Percentiles rank a stretch among this genome's conserved stretches.
Evolutionary conservation across 2,888 invertebrate species (phyloP).

Genomic region (Limnephilus auricula): DNA sequence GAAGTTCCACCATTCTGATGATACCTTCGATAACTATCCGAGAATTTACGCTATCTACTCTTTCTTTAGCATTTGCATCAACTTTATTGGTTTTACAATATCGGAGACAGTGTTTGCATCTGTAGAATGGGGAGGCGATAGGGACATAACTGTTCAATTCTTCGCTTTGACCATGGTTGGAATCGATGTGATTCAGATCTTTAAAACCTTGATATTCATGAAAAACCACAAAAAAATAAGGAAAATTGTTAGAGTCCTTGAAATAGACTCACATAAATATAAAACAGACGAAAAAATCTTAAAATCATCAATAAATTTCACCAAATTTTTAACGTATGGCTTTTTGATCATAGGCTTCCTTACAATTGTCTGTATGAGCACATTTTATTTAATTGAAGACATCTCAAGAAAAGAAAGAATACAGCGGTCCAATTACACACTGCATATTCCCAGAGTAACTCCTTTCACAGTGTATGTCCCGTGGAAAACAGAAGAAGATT

Average conservation of each 20-base stretch:
- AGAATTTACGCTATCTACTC: slow-evolving; percentile 52
- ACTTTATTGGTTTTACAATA: slow-evolving; percentile 60
- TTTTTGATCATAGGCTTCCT: slow-evolving; percentile 63
- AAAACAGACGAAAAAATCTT: slow-evolving; percentile 50
- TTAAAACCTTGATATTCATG: slow-evolving; percentile 62
- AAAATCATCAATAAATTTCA: slow-evolving; percentile 52
- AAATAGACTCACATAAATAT: slow-evolving; percentile 59
- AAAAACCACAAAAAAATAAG: slow-evolving; percentile 63
- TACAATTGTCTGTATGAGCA: slow-evolving; percentile 58
- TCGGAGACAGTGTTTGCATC: slow-evolving; percentile 57
- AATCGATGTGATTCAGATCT: slow-evolving; percentile 51
- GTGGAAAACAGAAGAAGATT: slow-evolving; percentile 59
- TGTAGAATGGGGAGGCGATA: slow-evolving; percentile 57
- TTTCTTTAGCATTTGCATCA: slow-evolving; percentile 51
- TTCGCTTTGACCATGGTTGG: slow-evolving; percentile 59
- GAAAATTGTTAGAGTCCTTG: slow-evolving; percentile 59
- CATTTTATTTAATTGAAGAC: slow-evolving; percentile 55
- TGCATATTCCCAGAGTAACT: slow-evolving; percentile 58
- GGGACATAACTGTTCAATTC: slow-evolving; percentile 57
- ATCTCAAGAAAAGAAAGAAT: slow-evolving; percentile 55
- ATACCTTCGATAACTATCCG: slow-evolving; percentile 62
- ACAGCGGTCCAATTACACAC: slow-evolving; percentile 55
- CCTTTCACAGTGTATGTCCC: slow-evolving; percentile 63
- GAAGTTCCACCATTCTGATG: slow-evolving; percentile 61
- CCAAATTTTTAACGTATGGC: slow-evolving; percentile 58